Evolutionary conservation across 2,113 vertebrate species (phyloP), one percentile per base, ranked within the genome.

Genomic region (Platichthys stellatus): DNA sequence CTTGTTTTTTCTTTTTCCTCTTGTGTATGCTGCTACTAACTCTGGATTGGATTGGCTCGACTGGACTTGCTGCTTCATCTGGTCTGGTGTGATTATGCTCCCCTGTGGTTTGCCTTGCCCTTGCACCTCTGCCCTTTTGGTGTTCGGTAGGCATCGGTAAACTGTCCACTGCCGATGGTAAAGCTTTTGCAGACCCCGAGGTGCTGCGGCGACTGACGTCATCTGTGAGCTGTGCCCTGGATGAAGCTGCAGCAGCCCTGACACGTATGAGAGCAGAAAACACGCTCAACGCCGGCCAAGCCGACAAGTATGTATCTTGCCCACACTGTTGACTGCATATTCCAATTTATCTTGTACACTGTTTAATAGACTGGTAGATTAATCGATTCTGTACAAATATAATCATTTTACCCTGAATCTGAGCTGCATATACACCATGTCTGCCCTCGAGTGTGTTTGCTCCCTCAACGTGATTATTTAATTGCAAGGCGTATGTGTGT

Each of bases 151-250:
- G 98, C 94, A 99, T 99, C 94, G 98, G 97, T 96, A 99, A 99
- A 96, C 95, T 99, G 92, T 99, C 98, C 94, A 99, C 97, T 95
- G 96, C 97, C 89, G 97, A 99, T 96, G 98, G 97, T 94, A 99
- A 99, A 98, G 97, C 98, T 95, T 99, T 99, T 96, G 97, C 98
- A 96, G 97, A 99, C 95, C 97, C 98, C 0, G 98, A 99, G 90
- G 98, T 99, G 73, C 97, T 99, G 76, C 95, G 97, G 61, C 96
- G 98, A 82, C 93, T 99, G 94, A 99, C 98, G 0, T 99, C 98
- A 21, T 99, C 98, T 14, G 98, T 99, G 89, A 99, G 98, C 92
- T 99, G 97, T 76, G 97, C 98, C 1, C 94, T 99, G 94, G 98
- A 99, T 71, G 98, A 99, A 94, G 98, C 98, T 58, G 98, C 98